Evolutionary conservation across 2,888 invertebrate species (phyloP), one percentile per base, ranked within the genome.

Genomic region (Dioctria rufipes): DNA sequence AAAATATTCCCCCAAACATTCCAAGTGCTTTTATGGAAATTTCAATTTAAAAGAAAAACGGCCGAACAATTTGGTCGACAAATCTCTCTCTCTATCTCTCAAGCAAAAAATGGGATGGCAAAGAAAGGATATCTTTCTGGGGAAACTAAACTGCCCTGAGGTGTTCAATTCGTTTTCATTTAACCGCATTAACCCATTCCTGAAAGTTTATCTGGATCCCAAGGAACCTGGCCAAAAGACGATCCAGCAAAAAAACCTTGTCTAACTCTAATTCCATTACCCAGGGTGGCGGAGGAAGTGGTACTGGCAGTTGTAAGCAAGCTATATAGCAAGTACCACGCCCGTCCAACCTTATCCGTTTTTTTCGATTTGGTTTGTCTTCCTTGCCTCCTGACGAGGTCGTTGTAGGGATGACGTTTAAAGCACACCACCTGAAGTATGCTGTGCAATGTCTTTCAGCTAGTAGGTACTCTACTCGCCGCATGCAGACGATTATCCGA

Each of bases 151-250:
- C 75, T 79, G 79, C 79, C 69, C 67, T 80, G 81, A 83, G 83
- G 83, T 83, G 82, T 83, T 83, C 83, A 82, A 83, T 81, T 83
- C 80, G 82, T 83, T 83, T 83, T 83, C 81, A 83, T 83, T 83
- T 83, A 83, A 83, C 83, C 83, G 83, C 83, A 83, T 83, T 83
- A 83, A 83, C 81, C 65, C 51, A 78, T 54, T 78, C 63, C 63
- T 13, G 51, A 78, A 78, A 60, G 51, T 66, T 61, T 61, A 75
- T 60, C 75, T 60, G 60, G 75, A 75, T 75, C 75, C 75, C 75
- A 75, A 75, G 61, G 43, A 75, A 75, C 75, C 43, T 75, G 75
- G 75, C 61, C 75, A 61, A 75, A 75, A 61, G 60, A 61, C 43
- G 61, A 58, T 75, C 58, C 60, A 60, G 75, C 61, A 75, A 75